Percentiles rank a stretch among this genome's conserved stretches.
These are phyloP conservation scores for Sphaerophoria rueppellii DNA, from an alignment of 2,888 invertebrate species.

Conservation along the genomic window DNA sequence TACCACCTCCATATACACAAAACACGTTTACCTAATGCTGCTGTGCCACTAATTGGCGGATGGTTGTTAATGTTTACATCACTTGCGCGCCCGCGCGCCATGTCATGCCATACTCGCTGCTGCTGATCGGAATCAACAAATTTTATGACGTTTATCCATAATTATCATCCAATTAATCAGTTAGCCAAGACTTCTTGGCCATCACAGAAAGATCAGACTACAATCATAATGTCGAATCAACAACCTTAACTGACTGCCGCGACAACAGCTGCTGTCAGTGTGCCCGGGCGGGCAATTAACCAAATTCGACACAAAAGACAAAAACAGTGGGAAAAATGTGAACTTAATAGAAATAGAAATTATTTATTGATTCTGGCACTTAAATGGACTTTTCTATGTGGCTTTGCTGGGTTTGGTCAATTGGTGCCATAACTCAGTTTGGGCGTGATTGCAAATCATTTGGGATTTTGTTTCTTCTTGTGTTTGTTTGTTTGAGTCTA, in stretches of 20 bases:
- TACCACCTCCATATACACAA: constrained; percentile 39
- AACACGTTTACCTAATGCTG: constrained; percentile 20
- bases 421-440: constrained; percentile 66
- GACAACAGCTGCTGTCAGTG: constrained; percentile 65
- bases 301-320: constrained; percentile 22
- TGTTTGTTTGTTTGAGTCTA: constrained; percentile 30
- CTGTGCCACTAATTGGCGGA: constrained; percentile 70
- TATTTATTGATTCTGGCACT: constrained; percentile 60
- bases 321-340: constrained; percentile 63
- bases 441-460: constrained; percentile 69
- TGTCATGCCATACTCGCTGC: background rate
- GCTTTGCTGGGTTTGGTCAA: constrained; percentile 40
- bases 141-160: constrained; percentile 74
- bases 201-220: background rate
- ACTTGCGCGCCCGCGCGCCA: constrained; percentile 39
- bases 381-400: constrained; percentile 49
- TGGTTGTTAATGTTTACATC: constrained; percentile 59
- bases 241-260: constrained; percentile 43
- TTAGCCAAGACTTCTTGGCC: constrained; percentile 37
- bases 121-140: constrained; percentile 67
- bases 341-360: constrained; percentile 67
- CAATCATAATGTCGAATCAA: constrained; percentile 27
- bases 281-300: constrained; percentile 51
- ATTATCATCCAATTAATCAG: constrained; percentile 73
- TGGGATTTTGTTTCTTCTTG: constrained; percentile 8